Conservation (phyloP, 2,888 invertebrate genomes). For the Philonicus albiceps region DNA sequence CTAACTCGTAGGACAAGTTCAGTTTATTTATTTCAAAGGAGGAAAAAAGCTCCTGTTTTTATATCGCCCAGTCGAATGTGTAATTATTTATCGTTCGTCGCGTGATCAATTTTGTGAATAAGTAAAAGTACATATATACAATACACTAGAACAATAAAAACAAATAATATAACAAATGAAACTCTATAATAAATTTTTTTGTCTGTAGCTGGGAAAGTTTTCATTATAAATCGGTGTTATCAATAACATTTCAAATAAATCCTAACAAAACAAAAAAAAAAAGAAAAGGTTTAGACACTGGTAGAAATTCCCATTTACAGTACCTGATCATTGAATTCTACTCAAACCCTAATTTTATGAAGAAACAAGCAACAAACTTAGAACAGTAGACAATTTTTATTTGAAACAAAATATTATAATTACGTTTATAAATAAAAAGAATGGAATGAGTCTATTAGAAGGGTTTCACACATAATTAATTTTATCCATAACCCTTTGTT, state of each 20-base stretch:
- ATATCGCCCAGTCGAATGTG: slow-evolving; percentile 22
- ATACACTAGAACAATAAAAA: slow-evolving; percentile 36
- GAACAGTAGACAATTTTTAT: too few species aligned
- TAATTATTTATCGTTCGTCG: slow-evolving; percentile 14
- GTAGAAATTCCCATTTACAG: not conserved
- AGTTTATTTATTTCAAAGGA: not conserved
- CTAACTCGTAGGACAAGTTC: not conserved
- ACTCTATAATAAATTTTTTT: slow-evolving; percentile 27
- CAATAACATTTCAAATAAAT: not conserved
- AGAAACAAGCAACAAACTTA: too few species aligned
- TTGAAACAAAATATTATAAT: too few species aligned
- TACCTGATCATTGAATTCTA: too few species aligned
- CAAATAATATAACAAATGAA: slow-evolving; percentile 29
- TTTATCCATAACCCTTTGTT: too few species aligned
- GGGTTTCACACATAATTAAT: too few species aligned
- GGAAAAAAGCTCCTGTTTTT: not conserved
- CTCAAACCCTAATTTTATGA: too few species aligned
- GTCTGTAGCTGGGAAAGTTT: slow-evolving; percentile 16
- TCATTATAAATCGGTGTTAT: not conserved
- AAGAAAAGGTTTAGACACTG: not conserved
- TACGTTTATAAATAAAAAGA: too few species aligned
- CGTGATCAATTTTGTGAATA: slow-evolving; percentile 39
- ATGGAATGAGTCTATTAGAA: too few species aligned
- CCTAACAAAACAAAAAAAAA: too few species aligned
- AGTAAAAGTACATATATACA: slow-evolving; percentile 30